A percentile compares a stretch with the other conserved stretches of the same genome.
These are phyloP conservation scores for Ctenopoma kingsleyae DNA, from an alignment of 2,797 vertebrate genomes.

Conservation along the genomic window DNA sequence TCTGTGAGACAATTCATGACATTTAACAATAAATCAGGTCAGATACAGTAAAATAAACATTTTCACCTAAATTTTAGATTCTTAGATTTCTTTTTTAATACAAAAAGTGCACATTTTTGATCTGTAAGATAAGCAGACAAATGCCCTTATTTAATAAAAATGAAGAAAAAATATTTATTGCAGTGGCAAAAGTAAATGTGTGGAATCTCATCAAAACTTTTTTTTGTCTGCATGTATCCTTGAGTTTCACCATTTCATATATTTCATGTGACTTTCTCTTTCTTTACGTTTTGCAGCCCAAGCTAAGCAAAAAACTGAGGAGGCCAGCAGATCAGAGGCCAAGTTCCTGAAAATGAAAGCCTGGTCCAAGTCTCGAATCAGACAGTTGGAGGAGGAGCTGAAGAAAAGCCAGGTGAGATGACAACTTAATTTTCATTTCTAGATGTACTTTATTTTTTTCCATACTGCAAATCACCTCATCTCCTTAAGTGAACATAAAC, in stretches of 20 bases:
- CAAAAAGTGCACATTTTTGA: not conserved
- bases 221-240: not conserved
- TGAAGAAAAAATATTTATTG: not conserved
- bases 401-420: slow-evolving; percentile 85
- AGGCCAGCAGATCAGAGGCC: slow-evolving; percentile 90
- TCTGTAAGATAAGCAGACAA: not conserved
- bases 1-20: not conserved
- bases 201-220: not conserved
- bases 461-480: not conserved
- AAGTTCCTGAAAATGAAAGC: slow-evolving; percentile 95
- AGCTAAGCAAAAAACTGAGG: slow-evolving; percentile 88
- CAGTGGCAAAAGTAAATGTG: not conserved
- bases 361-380: slow-evolving; percentile 91
- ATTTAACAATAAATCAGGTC: not conserved
- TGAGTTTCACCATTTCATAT: not conserved
- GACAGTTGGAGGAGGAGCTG: slow-evolving; percentile 91
- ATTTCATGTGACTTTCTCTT: not conserved
- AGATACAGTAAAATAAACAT: too few relatives aligned
- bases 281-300: slow-evolving; percentile 73
- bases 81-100: too few relatives aligned
- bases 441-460: not conserved
- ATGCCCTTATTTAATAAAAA: not conserved
- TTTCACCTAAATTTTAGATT: too few relatives aligned
- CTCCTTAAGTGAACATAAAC: too few relatives aligned
- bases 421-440: too few relatives aligned